Percentiles rank a stretch among this genome's conserved stretches.
Evolutionary conservation across 2,888 invertebrate genomes (phyloP).

Genomic region (Agrochola circellaris): DNA sequence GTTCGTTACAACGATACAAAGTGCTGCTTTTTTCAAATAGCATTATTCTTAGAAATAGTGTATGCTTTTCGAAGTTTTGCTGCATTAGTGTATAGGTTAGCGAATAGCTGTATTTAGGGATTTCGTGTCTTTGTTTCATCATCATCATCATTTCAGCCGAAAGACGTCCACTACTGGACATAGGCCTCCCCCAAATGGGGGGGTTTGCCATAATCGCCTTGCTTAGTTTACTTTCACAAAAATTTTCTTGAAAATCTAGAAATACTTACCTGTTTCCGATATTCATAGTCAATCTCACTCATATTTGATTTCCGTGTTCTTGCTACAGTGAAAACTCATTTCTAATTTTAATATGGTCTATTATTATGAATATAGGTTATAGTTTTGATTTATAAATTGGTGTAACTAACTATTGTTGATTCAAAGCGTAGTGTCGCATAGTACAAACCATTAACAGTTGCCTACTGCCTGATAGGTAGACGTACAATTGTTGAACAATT

Average conservation of each 20-base stretch:
- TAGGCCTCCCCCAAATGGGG: no score
- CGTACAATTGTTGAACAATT: constrained; percentile 18
- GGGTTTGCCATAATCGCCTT: no score
- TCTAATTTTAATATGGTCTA: neutral
- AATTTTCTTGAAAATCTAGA: neutral
- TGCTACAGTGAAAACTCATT: no score
- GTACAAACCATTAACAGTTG: constrained; percentile 33
- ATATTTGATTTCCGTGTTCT: neutral
- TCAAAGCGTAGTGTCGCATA: neutral
- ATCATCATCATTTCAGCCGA: no score
- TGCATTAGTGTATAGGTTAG: neutral
- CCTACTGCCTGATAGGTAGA: constrained; percentile 10
- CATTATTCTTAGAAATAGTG: neutral
- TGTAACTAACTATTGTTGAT: neutral
- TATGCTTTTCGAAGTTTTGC: neutral
- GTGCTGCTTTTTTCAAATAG: neutral
- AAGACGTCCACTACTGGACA: no score
- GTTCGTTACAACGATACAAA: neutral
- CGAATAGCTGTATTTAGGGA: no score
- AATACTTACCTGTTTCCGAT: neutral
- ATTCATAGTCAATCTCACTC: neutral
- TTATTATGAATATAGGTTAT: neutral
- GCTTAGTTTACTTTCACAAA: neutral
- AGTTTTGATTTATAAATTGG: neutral
- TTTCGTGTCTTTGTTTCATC: no score